These are phyloP conservation scores for Parasteatoda lunata DNA, from an alignment of 2,888 invertebrate species.

Conservation along the genomic window DNA sequence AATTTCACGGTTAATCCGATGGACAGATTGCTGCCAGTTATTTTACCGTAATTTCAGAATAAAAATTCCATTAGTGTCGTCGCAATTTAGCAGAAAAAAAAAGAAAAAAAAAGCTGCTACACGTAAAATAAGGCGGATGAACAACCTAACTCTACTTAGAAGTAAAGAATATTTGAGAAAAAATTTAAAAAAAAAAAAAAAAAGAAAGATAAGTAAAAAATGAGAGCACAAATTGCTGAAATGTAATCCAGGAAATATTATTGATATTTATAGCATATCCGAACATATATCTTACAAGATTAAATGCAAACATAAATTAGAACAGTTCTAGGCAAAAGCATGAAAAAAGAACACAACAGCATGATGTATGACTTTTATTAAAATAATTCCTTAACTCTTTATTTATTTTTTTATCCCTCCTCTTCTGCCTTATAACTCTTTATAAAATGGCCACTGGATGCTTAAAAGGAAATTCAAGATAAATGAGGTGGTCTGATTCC, in stretches of 20 bases:
- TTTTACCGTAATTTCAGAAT: too few species aligned
- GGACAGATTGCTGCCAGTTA: too few species aligned
- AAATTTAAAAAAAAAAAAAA: too few species aligned
- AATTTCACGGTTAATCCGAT: too few species aligned
- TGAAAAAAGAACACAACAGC: not conserved
- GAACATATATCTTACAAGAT: not conserved
- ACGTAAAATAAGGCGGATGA: too few species aligned
- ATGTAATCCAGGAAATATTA: not conserved
- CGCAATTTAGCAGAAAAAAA: too few species aligned
- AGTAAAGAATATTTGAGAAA: too few species aligned
- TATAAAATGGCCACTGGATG: not conserved
- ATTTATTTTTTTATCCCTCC: not conserved
- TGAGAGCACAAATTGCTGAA: not conserved
- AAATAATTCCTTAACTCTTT: not conserved
- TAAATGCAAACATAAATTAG: not conserved
- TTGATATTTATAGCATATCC: not conserved
- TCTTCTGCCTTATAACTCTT: not conserved
- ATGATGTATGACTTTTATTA: not conserved
- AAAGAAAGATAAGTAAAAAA: too few species aligned
- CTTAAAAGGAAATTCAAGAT: not conserved
- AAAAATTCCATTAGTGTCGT: too few species aligned
- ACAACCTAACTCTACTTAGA: too few species aligned
- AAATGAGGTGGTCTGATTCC: constrained; percentile 5
- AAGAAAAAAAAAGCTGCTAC: too few species aligned
- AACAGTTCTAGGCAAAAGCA: not conserved